Conservation (phyloP, 2,888 invertebrate genomes). For the Cephus rjabovi region DNA sequence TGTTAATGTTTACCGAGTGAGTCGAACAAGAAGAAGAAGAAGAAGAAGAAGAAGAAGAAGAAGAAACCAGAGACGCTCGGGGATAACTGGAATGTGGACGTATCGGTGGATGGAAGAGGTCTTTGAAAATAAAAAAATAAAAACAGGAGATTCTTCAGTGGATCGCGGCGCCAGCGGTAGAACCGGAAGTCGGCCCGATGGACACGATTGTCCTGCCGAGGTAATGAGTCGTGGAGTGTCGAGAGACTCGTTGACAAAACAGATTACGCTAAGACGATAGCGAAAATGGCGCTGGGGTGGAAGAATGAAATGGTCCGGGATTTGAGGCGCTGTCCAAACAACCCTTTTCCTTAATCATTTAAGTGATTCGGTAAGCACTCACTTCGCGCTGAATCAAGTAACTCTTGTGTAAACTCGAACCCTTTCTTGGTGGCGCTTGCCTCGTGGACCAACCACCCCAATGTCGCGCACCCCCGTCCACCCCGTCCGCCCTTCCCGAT, state of each 20-base stretch:
- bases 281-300: conserved; percentile 33
- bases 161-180: conserved; percentile 21
- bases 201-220: conserved; percentile 16
- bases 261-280: conserved; percentile 57
- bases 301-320: conserved; percentile 55
- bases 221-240: conserved; percentile 55
- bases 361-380: conserved; percentile 64
- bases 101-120: too few species aligned
- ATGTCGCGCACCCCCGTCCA: conserved; percentile 26
- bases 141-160: not conserved
- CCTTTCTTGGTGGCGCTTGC: conserved; percentile 41
- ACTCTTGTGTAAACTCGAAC: conserved; percentile 55
- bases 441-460: conserved; percentile 3
- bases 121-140: too few species aligned
- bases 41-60: not conserved
- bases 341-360: conserved; percentile 67
- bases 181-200: too few species aligned
- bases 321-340: conserved; percentile 63
- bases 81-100: too few species aligned
- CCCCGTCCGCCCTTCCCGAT: conserved; percentile 42
- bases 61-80: too few species aligned
- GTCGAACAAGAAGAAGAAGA: too few species aligned
- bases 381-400: conserved; percentile 52
- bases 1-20: too few species aligned
- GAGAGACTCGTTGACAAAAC: conserved; percentile 61